Conservation (phyloP, 2,797 vertebrate genomes). For the Limosa lapponica region DNA sequence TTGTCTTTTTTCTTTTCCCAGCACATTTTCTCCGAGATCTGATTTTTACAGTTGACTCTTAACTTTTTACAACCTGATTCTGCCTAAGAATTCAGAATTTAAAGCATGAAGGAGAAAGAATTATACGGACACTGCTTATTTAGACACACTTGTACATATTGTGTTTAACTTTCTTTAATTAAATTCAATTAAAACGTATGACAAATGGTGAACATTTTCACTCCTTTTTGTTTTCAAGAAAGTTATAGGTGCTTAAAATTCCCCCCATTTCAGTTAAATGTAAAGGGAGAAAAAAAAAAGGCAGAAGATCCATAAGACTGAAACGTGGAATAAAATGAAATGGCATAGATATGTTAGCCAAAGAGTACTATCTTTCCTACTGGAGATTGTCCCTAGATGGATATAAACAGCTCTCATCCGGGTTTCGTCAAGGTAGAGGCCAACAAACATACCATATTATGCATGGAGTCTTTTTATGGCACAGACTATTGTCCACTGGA, state of each 20-base stretch:
- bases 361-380: constrained; percentile 21
- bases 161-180: constrained; percentile 49
- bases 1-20: neutral
- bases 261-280: neutral
- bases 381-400: constrained; percentile 29
- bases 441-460: constrained; percentile 32
- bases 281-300: neutral
- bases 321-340: constrained; percentile 61
- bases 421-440: neutral
- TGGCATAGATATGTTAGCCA: constrained; percentile 5
- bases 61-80: constrained; percentile 53
- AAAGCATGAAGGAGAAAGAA: neutral
- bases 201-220: constrained; percentile 18
- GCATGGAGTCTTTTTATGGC: constrained; percentile 57
- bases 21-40: neutral
- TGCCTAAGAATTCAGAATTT: constrained; percentile 20
- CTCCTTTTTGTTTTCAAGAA: neutral
- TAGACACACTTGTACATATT: neutral
- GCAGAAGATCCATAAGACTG: neutral
- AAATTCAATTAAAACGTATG: constrained; percentile 38
- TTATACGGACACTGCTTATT: neutral
- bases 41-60: constrained; percentile 29
- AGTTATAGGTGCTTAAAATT: neutral
- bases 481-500: constrained; percentile 42
- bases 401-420: constrained; percentile 54